Percentiles rank a stretch among this genome's conserved stretches.
phyloP scores from a whole-genome alignment of 2,888 invertebrate species.

The Conomelus anceps region DNA sequence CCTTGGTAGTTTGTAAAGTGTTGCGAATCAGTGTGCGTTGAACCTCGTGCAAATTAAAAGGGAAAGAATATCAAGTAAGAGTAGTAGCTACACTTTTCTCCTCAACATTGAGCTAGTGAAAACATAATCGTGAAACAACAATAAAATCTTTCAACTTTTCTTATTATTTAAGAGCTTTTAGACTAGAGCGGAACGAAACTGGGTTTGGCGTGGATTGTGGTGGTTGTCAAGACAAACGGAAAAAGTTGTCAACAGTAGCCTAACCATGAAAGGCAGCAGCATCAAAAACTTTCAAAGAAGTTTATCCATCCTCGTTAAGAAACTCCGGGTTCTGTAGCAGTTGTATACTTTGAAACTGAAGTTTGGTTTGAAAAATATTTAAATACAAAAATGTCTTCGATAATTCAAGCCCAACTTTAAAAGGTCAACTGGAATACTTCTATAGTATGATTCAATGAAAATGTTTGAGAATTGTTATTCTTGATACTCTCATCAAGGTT shows the following conservation, averaged over 20 bases:
- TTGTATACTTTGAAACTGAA: neutral
- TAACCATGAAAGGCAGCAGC: neutral
- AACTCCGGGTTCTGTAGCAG: neutral
- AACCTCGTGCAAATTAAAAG: neutral
- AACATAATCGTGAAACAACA: neutral
- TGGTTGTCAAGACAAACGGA: neutral
- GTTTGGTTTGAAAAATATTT: neutral
- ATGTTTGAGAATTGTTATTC: too few relatives aligned
- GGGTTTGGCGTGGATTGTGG: neutral
- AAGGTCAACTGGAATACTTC: too few relatives aligned
- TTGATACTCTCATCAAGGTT: too few relatives aligned
- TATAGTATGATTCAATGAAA: too few relatives aligned
- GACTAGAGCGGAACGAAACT: neutral
- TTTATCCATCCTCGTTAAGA: neutral
- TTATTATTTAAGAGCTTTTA: neutral
- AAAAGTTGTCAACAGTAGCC: neutral
- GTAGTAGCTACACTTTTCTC: neutral
- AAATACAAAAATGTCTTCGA: too few relatives aligned
- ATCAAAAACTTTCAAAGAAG: neutral
- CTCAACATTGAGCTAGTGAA: neutral
- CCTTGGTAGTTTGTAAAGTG: neutral
- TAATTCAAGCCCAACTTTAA: too few relatives aligned
- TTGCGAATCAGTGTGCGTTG: neutral
- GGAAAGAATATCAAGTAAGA: neutral
- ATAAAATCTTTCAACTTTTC: neutral